Base-by-base conservation (phyloP, 2,888 invertebrate species). In the Tetranychus truncatus region DNA sequence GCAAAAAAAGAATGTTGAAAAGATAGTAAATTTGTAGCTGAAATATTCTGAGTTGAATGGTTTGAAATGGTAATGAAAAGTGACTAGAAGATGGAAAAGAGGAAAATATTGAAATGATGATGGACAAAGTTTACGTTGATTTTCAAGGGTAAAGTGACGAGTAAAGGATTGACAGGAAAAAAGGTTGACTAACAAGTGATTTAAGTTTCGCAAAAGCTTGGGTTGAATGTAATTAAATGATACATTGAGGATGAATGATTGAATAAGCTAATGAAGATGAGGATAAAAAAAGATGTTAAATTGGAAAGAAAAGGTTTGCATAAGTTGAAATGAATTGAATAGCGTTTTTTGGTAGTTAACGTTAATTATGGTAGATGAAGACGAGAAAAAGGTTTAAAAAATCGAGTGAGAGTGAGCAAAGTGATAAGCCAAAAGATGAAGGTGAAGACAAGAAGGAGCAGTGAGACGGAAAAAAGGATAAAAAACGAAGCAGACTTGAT, bases 401-500 rank as follows among this genome's bases (percentile, higher is more conserved):
- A 66, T 66, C 18, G 20, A 24, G 69, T 69, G 69, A 24, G 69
- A 69, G 69, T 24, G 69, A 24, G 34, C n/a, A 44, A 66, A 74
- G 66, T 24, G 24, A 44, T 21, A 45, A 45, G 45, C n/a, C n/a
- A 21, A 67, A 21, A 67, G 67, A 67, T n/a, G 24, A 21, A 67
- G 67, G 24, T n/a, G 24, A 21, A 67, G 67, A 67, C 20, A 67
- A 21, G 24, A 21, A 67, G 20, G 24, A 21, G 8, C 72, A 75
- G 75, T 45, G 75, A 75, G 75, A 75, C 73, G 72, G 75, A 72
- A 46, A 71, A 71, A 45, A 20, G 45, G 75, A 67, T 67, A 21
- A 69, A 21, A 69, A 21, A n/a, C 24, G 11, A 11, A 67, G 67
- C 67, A 67, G 24, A 67, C 20, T 67, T 5, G 8, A 67, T 18